Evolutionary conservation across 2,797 vertebrate species (phyloP), one percentile per base, ranked within the genome.

Genomic region (Phoeniculus purpureus): DNA sequence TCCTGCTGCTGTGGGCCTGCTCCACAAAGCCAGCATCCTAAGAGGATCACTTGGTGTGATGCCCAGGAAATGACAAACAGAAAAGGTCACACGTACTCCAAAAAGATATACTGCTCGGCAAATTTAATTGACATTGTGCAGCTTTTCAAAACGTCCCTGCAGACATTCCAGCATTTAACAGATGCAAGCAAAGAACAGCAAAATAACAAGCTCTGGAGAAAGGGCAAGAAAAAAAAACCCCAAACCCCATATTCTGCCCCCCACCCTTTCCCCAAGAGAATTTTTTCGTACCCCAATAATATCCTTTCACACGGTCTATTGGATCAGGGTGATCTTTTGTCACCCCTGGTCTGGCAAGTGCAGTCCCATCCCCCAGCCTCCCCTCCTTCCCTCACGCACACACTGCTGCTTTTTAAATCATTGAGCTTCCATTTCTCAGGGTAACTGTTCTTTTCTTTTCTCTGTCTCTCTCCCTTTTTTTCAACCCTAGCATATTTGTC

Each of bases 11-110:
- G 94, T 73, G 95, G 96, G 94, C 90, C 96, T 82, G 96, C 93
- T 97, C 96, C 93, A 95, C 96, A 95, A 97, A 73, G 83, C 96
- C 97, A 97, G 91, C 88, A 96, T 97, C 97, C 96, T 95, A 89
- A 94, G 97, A 98, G 97, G 97, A 97, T 95, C 77, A 88, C 95
- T 98, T 98, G 98, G 97, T 98, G 96, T 97, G 31, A 40, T 97
- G 98, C 97, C 98, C 97, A 96, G 98, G 97, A 98, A 98, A 97
- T 97, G 98, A 98, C 98, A 98, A 97, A 97, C 97, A 97, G 96
- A 97, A 98, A 98, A 98, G 98, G 98, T 98, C 98, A 97, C 96
- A 96, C 94, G 81, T 96, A 96, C 96, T 97, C 94, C 94, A 92
- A 96, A 97, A 97, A 98, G 97, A 98, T 96, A 97, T 96, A 98